Conservation (phyloP, 2,113 vertebrate species). For the Cyprinus carpio region DNA sequence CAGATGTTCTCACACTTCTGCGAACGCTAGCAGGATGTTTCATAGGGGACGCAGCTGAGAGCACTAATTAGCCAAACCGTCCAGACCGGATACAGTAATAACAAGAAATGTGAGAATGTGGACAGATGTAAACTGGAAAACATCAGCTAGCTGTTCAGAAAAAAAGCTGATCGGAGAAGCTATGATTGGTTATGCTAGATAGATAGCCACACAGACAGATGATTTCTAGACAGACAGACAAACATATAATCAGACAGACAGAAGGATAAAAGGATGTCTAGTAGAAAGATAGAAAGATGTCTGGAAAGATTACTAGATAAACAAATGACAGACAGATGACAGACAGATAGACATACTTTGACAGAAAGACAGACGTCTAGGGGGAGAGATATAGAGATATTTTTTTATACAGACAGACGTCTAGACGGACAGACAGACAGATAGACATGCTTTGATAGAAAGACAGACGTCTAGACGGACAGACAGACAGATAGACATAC, state of each 20-base stretch:
- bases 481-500: no score
- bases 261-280: no score
- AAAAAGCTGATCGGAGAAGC: neutral
- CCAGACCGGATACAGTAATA: neutral
- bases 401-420: neutral
- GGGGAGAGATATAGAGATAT: neutral
- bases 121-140: constrained; percentile 23
- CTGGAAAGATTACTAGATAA: no score
- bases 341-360: no score
- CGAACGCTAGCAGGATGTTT: neutral
- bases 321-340: no score
- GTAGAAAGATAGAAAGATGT: no score
- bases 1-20: constrained; percentile 23
- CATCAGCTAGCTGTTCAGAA: neutral
- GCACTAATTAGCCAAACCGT: constrained; percentile 34
- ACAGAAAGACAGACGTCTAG: neutral
- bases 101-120: constrained; percentile 1
- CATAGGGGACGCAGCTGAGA: neutral
- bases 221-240: no score
- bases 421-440: neutral
- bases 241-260: no score
- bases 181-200: neutral
- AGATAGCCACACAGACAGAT: no score
- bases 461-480: neutral
- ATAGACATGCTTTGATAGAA: neutral